phyloP scores from a whole-genome alignment of 2,797 vertebrate species.

The Cossypha niveicapilla region DNA sequence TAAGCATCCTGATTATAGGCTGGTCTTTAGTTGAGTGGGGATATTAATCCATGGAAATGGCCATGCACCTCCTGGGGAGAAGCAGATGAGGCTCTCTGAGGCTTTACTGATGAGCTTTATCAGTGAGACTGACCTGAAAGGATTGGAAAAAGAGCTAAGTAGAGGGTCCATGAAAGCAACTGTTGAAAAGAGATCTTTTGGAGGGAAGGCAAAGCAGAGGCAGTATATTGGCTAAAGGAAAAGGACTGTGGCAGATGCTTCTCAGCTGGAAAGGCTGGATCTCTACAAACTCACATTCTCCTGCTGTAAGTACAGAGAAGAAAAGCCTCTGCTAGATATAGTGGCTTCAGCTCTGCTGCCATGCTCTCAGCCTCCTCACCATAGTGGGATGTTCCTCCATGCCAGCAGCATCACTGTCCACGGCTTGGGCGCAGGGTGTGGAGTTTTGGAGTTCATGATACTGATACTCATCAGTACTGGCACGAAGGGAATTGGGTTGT shows the following conservation, averaged over 20 bases:
- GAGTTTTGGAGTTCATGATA: not conserved
- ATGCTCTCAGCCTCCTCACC: not conserved
- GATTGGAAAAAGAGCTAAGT: not conserved
- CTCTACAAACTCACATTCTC: not conserved
- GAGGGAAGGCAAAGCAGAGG: not conserved
- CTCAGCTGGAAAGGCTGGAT: not conserved
- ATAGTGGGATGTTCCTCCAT: not conserved
- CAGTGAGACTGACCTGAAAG: not conserved
- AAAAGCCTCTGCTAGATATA: not conserved
- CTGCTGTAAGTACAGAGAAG: not conserved
- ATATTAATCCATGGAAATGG: not conserved
- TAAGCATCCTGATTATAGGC: not conserved
- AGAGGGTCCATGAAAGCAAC: not conserved
- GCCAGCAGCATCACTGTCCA: not conserved
- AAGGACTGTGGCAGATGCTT: not conserved
- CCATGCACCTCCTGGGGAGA: not conserved
- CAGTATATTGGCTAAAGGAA: not conserved
- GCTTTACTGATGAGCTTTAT: not conserved
- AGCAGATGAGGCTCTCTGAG: not conserved
- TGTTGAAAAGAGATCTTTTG: not conserved
- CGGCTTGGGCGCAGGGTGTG: not conserved
- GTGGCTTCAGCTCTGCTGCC: not conserved
- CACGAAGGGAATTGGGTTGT: not conserved
- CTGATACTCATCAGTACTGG: not conserved
- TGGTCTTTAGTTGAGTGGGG: not conserved